A percentile compares a stretch with the other conserved stretches of the same genome.
These are phyloP conservation scores for Xerus rutilus DNA, from an alignment of 2,797 vertebrate species.

Conservation along the genomic window DNA sequence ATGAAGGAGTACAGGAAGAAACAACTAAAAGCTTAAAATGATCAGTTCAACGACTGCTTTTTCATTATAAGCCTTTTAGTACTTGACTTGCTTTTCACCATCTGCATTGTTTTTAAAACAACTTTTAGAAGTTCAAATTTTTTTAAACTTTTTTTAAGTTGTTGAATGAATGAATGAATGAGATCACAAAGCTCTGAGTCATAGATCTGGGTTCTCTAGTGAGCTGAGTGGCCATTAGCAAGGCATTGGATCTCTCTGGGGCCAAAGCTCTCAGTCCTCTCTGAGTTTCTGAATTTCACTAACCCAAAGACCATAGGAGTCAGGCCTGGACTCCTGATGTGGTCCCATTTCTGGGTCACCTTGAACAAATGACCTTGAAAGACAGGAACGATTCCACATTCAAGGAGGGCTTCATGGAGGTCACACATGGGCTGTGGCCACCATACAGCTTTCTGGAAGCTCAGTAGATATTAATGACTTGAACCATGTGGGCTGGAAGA, in stretches of 20 bases:
- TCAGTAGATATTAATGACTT: background rate
- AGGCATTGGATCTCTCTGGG: background rate
- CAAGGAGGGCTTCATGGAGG: background rate
- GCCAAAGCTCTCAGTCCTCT: background rate
- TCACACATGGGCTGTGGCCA: background rate
- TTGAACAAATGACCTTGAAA: conserved; percentile 25
- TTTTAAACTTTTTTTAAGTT: background rate
- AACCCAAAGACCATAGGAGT: background rate
- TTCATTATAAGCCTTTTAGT: conserved; percentile 36
- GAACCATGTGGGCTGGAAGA: background rate
- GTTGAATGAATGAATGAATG: background rate
- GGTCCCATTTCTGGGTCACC: background rate
- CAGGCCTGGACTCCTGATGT: background rate
- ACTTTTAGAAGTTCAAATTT: background rate
- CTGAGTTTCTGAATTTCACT: background rate
- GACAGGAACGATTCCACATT: background rate
- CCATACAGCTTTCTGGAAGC: background rate
- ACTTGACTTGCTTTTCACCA: conserved; percentile 56
- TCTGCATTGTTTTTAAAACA: background rate
- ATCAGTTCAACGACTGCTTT: background rate
- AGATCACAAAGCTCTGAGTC: background rate
- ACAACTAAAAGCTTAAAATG: background rate
- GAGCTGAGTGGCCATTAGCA: no score
- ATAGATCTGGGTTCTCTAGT: background rate
- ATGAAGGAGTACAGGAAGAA: conserved; percentile 29